These are phyloP conservation scores for Chymomyza amoena DNA, from an alignment of 2,888 invertebrate species.

Conservation along the genomic window DNA sequence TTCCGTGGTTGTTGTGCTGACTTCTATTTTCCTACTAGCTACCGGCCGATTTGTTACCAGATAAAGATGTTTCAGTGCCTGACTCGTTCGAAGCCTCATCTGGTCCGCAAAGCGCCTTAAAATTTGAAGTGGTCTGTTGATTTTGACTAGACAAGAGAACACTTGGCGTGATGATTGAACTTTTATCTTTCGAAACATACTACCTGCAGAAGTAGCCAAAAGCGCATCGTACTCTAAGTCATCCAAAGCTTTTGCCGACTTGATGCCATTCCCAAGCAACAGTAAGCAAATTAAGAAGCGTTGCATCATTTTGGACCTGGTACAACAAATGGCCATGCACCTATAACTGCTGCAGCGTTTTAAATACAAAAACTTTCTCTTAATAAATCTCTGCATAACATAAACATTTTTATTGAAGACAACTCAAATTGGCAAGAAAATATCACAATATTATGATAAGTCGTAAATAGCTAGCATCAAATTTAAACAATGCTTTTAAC, in stretches of 20 bases:
- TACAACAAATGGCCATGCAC: slow-evolving; percentile 7
- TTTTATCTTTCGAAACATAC: background rate
- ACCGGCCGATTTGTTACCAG: slow-evolving; percentile 20
- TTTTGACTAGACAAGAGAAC: background rate
- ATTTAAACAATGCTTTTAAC: slow-evolving; percentile 29
- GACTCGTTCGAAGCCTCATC: slow-evolving; percentile 2
- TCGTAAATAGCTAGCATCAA: background rate
- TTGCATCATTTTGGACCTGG: slow-evolving; percentile 29
- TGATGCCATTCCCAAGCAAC: slow-evolving; percentile 23
- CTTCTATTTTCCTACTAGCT: background rate
- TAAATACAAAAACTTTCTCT: slow-evolving; percentile 26
- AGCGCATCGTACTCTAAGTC: slow-evolving; percentile 51
- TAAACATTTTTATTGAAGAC: slow-evolving; percentile 49
- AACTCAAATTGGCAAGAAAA: slow-evolving; percentile 30
- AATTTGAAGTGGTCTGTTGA: slow-evolving; percentile 17
- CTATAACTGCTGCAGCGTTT: slow-evolving; percentile 30
- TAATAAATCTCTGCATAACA: slow-evolving; percentile 37
- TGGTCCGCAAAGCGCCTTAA: slow-evolving; percentile 42
- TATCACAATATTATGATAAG: slow-evolving; percentile 46
- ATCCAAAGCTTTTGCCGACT: slow-evolving; percentile 19
- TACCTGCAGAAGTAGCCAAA: slow-evolving; percentile 56
- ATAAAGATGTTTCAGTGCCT: slow-evolving; percentile 12
- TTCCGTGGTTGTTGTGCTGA: slow-evolving; percentile 14
- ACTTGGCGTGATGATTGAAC: background rate
- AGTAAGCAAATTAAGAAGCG: slow-evolving; percentile 21